Evolutionary conservation across 1,140 invertebrate genomes (phyloP).

Genomic region (Drosophila takahashii): DNA sequence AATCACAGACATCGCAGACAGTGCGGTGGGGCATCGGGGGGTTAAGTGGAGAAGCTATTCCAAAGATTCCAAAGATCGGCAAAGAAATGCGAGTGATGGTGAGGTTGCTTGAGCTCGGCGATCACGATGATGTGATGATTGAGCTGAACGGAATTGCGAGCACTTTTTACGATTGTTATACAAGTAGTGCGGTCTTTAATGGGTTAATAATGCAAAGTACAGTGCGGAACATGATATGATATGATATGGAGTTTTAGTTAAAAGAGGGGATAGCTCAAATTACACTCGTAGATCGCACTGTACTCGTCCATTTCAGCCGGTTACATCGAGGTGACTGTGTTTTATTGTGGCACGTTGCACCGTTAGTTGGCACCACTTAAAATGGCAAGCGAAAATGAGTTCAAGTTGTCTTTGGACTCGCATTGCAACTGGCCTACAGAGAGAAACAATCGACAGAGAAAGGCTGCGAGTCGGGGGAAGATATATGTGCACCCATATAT

Average conservation of each 20-base stretch:
- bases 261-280: too few species aligned
- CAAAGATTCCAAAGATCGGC: slow-evolving; percentile 21
- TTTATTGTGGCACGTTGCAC: slow-evolving; percentile 6
- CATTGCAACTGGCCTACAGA: slow-evolving; percentile 10
- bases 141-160: slow-evolving; percentile 20
- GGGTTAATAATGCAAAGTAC: slow-evolving; percentile 57
- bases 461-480: slow-evolving; percentile 7
- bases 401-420: slow-evolving; percentile 47
- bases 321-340: background rate
- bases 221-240: slow-evolving; percentile 1
- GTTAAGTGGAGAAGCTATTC: slow-evolving; percentile 4
- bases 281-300: too few species aligned
- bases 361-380: slow-evolving; percentile 33
- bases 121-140: slow-evolving; percentile 1
- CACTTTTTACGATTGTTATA: slow-evolving; percentile 28
- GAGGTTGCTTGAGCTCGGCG: background rate
- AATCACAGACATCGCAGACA: slow-evolving; percentile 21
- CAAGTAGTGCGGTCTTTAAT: slow-evolving; percentile 45
- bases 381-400: slow-evolving; percentile 51
- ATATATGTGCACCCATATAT: slow-evolving; percentile 7
- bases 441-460: background rate
- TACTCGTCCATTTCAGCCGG: too few species aligned
- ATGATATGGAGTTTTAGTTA: background rate
- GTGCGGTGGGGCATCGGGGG: slow-evolving; percentile 14
- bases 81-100: slow-evolving; percentile 28